These are phyloP conservation scores for Grus americana DNA, from an alignment of 2,113 vertebrate species.

Conservation along the genomic window DNA sequence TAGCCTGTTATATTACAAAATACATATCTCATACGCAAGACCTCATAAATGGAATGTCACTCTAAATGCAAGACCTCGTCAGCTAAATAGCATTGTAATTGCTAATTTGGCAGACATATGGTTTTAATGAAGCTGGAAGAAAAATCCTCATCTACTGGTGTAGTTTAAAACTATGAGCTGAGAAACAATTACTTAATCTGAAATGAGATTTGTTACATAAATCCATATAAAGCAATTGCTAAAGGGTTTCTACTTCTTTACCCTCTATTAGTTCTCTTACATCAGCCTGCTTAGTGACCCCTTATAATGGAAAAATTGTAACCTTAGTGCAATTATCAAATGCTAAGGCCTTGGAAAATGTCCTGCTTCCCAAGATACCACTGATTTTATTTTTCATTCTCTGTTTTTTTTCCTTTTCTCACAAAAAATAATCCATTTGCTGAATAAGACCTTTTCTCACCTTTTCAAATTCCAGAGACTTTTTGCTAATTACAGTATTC, in stretches of 20 bases:
- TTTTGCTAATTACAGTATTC: not conserved
- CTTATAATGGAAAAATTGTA: not conserved
- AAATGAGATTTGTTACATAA: constrained; percentile 45
- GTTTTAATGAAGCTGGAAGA: constrained; percentile 49
- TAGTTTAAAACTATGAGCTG: constrained; percentile 54
- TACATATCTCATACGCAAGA: not conserved
- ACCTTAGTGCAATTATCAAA: not conserved
- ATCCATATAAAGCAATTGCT: not conserved
- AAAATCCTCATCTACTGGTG: constrained; percentile 30
- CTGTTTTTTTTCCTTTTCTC: not conserved
- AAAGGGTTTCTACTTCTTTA: constrained; percentile 14
- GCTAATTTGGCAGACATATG: constrained; percentile 30
- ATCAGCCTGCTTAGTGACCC: not conserved
- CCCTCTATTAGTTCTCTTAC: constrained; percentile 9
- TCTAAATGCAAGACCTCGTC: constrained; percentile 7
- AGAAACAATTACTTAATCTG: constrained; percentile 56
- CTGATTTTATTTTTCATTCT: not conserved
- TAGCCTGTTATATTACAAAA: not conserved
- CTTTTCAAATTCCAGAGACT: not conserved
- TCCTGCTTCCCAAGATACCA: not conserved
- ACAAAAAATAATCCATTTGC: not conserved
- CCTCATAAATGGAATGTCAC: not conserved
- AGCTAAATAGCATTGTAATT: constrained; percentile 34
- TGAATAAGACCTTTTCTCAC: not conserved
- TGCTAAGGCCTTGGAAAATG: not conserved